Percentiles rank a stretch among this genome's conserved stretches.
Evolutionary conservation across 2,113 vertebrate genomes (phyloP).

Genomic region (Ursus arctos): DNA sequence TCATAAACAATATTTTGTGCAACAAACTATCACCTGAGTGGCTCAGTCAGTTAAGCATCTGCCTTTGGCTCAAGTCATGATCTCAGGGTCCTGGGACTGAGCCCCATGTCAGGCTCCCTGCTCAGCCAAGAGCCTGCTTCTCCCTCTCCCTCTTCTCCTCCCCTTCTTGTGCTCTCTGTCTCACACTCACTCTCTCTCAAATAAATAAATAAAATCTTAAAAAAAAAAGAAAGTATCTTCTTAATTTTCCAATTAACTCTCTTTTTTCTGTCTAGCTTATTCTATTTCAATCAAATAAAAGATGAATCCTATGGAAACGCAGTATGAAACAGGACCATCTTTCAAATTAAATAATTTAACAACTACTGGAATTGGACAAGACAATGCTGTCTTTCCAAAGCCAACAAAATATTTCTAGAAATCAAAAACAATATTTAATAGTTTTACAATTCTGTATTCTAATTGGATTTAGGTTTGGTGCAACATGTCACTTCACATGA

Average conservation of each 20-base stretch:
- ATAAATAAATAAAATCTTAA: background rate
- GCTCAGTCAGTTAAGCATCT: background rate
- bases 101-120: background rate
- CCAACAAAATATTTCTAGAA: background rate
- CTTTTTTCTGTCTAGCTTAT: background rate
- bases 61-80: background rate
- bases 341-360: slow-evolving; percentile 18
- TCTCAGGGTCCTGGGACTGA: background rate
- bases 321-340: background rate
- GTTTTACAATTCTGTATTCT: background rate
- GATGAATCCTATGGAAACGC: background rate
- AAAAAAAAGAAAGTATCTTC: background rate
- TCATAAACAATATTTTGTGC: background rate
- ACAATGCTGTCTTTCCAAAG: background rate
- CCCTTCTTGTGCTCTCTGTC: background rate
- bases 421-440: slow-evolving; percentile 16
- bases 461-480: background rate
- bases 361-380: background rate
- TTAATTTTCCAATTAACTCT: background rate
- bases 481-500: background rate
- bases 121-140: background rate
- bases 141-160: background rate
- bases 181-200: background rate
- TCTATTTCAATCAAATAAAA: background rate
- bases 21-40: background rate